phyloP scores from a whole-genome alignment of 1,140 invertebrate species.

The Aricia agestis region DNA sequence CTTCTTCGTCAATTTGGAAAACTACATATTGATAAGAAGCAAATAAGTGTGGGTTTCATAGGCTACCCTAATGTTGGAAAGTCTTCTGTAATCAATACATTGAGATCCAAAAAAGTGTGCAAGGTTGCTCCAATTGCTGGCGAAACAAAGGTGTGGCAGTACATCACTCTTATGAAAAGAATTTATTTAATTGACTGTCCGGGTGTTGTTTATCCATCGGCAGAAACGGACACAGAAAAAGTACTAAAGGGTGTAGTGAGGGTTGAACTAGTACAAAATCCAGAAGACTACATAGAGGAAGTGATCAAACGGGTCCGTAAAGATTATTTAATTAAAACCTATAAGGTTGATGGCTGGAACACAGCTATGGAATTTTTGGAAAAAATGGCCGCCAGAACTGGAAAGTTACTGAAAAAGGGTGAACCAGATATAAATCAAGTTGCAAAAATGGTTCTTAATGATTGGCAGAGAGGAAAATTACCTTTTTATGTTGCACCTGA shows the following conservation, averaged over 20 bases:
- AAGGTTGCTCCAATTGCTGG: constrained; percentile 99
- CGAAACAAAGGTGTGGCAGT: constrained; percentile 99
- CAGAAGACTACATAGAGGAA: constrained; percentile 94
- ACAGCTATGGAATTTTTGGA: constrained; percentile 94
- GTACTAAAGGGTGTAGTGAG: constrained; percentile 97
- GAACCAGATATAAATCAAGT: constrained; percentile 94
- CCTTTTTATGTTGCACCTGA: constrained; percentile 95
- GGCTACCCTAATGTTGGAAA: constrained; percentile 99
- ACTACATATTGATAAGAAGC: constrained; percentile 95
- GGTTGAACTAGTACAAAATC: constrained; percentile 95
- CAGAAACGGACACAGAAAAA: constrained; percentile 95
- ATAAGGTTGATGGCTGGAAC: constrained; percentile 89
- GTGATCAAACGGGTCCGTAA: constrained; percentile 92
- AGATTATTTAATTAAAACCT: constrained; percentile 95
- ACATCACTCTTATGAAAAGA: constrained; percentile 97
- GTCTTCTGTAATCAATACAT: constrained; percentile 98
- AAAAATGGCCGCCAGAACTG: constrained; percentile 89
- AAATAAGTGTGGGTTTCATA: constrained; percentile 99
- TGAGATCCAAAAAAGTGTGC: constrained; percentile 96
- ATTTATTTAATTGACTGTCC: constrained; percentile 99
- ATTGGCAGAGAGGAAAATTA: constrained; percentile 98
- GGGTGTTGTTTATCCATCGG: constrained; percentile 96
- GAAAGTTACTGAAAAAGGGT: constrained; percentile 96
- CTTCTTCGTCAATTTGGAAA: constrained; percentile 97
- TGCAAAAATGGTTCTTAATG: constrained; percentile 97